Conservation (phyloP, 1,140 invertebrate genomes). For the Panagrolaimus sp. region DNA sequence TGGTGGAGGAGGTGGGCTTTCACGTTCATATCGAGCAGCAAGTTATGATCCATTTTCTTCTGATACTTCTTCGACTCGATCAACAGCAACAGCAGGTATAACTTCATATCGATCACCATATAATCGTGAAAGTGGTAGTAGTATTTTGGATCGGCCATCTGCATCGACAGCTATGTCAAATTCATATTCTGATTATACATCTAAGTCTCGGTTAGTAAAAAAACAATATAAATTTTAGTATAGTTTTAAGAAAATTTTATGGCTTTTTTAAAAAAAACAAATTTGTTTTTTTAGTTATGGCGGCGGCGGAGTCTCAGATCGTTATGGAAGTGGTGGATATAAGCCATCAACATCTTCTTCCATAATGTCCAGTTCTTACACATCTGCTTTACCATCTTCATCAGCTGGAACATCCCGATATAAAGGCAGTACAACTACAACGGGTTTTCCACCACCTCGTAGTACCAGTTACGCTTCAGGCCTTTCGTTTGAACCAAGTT, state of each 20-base stretch:
- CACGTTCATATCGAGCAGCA: slow-evolving; percentile 3
- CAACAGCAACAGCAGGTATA: neutral
- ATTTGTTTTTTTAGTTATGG: neutral
- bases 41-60: slow-evolving; percentile 5
- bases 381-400: neutral
- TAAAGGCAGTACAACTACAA: neutral
- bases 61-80: neutral
- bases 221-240: no score
- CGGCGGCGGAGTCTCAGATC: neutral
- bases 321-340: neutral
- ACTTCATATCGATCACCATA: neutral
- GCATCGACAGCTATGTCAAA: neutral
- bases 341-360: neutral
- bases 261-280: neutral
- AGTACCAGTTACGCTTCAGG: slow-evolving; percentile 5
- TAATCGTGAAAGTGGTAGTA: neutral
- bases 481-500: slow-evolving; percentile 6
- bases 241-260: neutral
- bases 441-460: neutral
- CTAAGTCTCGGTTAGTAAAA: neutral
- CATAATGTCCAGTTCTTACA: slow-evolving; percentile 3
- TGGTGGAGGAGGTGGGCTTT: neutral
- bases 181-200: neutral
- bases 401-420: neutral
- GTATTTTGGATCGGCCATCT: neutral